Percentiles rank a stretch among this genome's conserved stretches.
phyloP scores from a whole-genome alignment of 2,888 invertebrate genomes.

The Pristionchus maxplancki region DNA sequence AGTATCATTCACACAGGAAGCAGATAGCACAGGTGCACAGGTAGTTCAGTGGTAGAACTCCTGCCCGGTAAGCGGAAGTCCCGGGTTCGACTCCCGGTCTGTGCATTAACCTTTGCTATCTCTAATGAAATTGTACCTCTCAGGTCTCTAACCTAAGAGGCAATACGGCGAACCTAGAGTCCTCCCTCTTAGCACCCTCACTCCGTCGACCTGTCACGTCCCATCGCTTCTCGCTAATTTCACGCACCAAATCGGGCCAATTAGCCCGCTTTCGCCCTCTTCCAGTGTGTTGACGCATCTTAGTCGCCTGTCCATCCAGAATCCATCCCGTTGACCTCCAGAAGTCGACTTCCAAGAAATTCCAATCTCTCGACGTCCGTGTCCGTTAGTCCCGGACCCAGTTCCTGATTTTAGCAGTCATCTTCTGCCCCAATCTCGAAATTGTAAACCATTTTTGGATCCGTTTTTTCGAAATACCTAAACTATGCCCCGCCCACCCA shows the following conservation, averaged over 20 bases:
- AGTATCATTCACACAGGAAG: too few relatives aligned
- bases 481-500: constrained; percentile 6
- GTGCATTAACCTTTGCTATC: neutral
- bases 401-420: neutral
- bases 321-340: too few relatives aligned
- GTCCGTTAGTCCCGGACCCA: neutral
- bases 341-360: too few relatives aligned
- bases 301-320: neutral
- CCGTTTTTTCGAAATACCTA: too few relatives aligned
- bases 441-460: neutral
- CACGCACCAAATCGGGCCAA: neutral
- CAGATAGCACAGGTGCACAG: too few relatives aligned
- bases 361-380: too few relatives aligned
- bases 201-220: neutral
- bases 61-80: too few relatives aligned
- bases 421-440: neutral
- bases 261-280: neutral
- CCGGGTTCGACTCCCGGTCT: neutral
- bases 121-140: too few relatives aligned
- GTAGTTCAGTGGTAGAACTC: too few relatives aligned
- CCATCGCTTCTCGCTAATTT: neutral
- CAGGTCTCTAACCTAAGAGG: too few relatives aligned
- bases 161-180: neutral
- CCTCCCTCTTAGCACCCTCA: neutral
- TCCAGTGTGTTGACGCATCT: neutral